Evolutionary conservation across 2,888 invertebrate species (phyloP).

Genomic region (Amblyteles armatorius): DNA sequence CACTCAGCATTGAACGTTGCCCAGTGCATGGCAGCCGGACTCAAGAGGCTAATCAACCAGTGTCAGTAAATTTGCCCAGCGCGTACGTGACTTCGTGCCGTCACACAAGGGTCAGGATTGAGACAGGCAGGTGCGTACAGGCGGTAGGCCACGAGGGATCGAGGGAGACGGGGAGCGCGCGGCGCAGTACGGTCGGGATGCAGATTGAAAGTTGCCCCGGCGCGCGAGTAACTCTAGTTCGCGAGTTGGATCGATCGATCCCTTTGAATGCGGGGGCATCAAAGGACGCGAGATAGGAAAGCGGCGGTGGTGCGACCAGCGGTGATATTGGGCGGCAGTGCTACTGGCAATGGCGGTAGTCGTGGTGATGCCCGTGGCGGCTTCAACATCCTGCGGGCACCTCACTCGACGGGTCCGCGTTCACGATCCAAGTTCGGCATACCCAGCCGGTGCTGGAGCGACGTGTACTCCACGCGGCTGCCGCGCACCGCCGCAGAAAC

Average conservation of each 20-base stretch:
- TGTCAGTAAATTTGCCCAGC: constrained; percentile 13
- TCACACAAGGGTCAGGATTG: constrained; percentile 24
- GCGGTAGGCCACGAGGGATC: constrained; percentile 33
- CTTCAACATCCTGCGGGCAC: constrained; percentile 35
- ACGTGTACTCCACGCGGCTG: constrained; percentile 25
- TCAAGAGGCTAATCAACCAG: constrained; percentile 27
- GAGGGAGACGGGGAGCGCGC: constrained; percentile 26
- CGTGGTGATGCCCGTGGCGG: constrained; percentile 20
- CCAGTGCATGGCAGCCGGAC: background rate
- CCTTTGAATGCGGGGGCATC: constrained; percentile 58
- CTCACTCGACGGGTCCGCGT: constrained; percentile 33
- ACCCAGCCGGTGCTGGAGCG: constrained; percentile 3
- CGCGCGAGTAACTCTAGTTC: constrained; percentile 43
- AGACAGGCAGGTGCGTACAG: constrained; percentile 17
- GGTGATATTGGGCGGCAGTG: constrained; percentile 45
- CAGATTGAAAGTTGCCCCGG: constrained; percentile 23
- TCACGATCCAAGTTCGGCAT: constrained; percentile 39
- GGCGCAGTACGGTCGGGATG: constrained; percentile 37
- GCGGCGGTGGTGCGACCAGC: constrained; percentile 42
- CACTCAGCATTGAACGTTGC: background rate
- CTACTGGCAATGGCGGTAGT: constrained; percentile 19
- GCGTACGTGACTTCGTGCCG: background rate
- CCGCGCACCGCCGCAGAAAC: constrained; percentile 75
- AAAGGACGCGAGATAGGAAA: constrained; percentile 48
- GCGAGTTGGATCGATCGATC: constrained; percentile 62